Base-by-base conservation (phyloP, 2,797 vertebrate species). In the Geotrypetes seraphini region DNA sequence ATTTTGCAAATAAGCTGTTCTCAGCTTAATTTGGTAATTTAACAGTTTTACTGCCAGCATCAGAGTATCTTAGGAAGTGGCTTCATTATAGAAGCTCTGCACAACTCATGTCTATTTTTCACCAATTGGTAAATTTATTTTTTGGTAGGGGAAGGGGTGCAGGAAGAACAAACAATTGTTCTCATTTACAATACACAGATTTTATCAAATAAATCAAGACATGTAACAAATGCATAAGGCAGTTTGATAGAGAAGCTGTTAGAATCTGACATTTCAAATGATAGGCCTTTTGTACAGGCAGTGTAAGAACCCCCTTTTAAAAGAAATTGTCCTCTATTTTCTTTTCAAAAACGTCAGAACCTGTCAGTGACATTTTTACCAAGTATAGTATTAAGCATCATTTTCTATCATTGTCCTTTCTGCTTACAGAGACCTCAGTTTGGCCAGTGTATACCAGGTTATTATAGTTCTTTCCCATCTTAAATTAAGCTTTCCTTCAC, bases 401-500 rank as follows among this genome's bases (percentile, higher is more conserved):
- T 65, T 75, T 63, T 60, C 25, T 50, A 1, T 47, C 41, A 67
- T 57, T 58, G 40, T 50, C 55, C 63, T 36, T 62, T 33, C 26
- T 28, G 63, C 31, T 53, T 35, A 33, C 46, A 59, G 53, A 53
- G 32, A 54, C 57, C 57, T 60, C 36, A 47, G 57, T 67, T 63
- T 51, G 37, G 64, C 62, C 47, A 14, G 53, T 66, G 48, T 28
- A 42, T 47, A 10, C 17, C 32, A 44, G 56, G 39, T 66, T 74
- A 63, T 63, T 67, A 58, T 29, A 51, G 30, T 53, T 55, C 63
- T 60, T 64, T 75, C 59, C 54, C 55, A 28, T 50, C 37, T 66
- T 60, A 63, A 71, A 63, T 69, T 39, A 60, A 32, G 26, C 51
- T 69, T 57, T 50, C 58, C 35, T 66, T 69, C 49, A 54, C 58